These are phyloP conservation scores for Diarsia brunnea DNA, from an alignment of 2,888 invertebrate genomes.

Conservation along the genomic window DNA sequence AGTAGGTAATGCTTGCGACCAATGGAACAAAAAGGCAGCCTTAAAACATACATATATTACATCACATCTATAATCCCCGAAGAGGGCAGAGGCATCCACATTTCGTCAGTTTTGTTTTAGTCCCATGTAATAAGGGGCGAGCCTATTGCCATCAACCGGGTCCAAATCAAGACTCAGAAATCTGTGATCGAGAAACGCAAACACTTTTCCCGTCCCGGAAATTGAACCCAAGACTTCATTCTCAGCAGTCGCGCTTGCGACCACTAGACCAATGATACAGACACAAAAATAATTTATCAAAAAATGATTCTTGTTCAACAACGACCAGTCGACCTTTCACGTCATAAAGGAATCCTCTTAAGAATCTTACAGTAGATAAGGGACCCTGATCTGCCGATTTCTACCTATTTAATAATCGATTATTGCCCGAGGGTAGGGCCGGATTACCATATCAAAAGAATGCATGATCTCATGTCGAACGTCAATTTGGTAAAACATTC, in stretches of 20 bases:
- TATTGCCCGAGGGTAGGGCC: slow-evolving; percentile 81
- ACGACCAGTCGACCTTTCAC: slow-evolving; percentile 76
- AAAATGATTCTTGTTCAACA: slow-evolving; percentile 67
- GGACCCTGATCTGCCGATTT: slow-evolving; percentile 82
- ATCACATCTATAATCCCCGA: too few species aligned
- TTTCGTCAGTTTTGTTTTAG: too few species aligned
- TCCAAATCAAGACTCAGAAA: too few species aligned
- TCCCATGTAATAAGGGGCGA: too few species aligned
- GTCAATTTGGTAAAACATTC: slow-evolving; percentile 86
- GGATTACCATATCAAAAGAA: slow-evolving; percentile 90
- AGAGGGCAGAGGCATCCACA: too few species aligned
- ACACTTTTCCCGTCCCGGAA: too few species aligned
- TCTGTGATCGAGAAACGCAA: too few species aligned
- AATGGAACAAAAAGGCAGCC: slow-evolving; percentile 31
- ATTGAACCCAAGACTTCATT: too few species aligned
- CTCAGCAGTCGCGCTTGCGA: too few species aligned
- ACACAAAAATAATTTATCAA: slow-evolving; percentile 59
- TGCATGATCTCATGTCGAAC: slow-evolving; percentile 84
- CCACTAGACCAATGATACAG: too few species aligned
- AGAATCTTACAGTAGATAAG: slow-evolving; percentile 78
- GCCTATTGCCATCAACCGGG: too few species aligned
- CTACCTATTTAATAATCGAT: slow-evolving; percentile 89
- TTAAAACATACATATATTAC: too few species aligned
- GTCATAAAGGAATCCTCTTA: slow-evolving; percentile 82
- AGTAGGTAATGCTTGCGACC: background rate